phyloP scores from a whole-genome alignment of 2,113 vertebrate species.

The Plotosus lineatus region DNA sequence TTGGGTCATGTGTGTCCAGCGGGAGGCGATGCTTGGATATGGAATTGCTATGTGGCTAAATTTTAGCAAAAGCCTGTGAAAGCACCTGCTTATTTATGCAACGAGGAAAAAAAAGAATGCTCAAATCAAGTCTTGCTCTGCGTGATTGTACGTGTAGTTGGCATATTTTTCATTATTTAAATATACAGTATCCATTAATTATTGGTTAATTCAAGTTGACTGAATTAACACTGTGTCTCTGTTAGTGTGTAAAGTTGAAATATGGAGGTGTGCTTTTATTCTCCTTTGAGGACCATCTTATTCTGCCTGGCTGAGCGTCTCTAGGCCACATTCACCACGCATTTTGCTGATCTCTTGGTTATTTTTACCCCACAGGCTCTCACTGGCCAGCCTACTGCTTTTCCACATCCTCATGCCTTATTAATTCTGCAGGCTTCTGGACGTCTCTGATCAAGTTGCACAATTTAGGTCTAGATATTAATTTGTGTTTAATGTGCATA shows the following conservation, averaged over 20 bases:
- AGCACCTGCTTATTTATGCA: not conserved
- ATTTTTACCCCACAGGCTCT: slow-evolving; percentile 12
- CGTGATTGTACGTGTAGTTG: not conserved
- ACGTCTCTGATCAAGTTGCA: slow-evolving; percentile 2
- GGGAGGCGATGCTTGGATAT: slow-evolving; percentile 34
- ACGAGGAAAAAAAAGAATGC: not conserved
- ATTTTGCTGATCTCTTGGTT: not conserved
- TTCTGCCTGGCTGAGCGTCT: slow-evolving; percentile 12
- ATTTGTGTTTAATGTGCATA: not conserved
- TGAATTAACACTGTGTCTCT: not conserved
- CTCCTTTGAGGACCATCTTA: not conserved
- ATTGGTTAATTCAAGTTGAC: slow-evolving; percentile 1
- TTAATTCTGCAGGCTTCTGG: slow-evolving; percentile 12
- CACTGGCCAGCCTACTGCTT: slow-evolving; percentile 34
- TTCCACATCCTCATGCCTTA: slow-evolving; percentile 6
- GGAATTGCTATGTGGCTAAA: slow-evolving; percentile 1
- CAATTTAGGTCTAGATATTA: not conserved
- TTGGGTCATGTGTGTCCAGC: slow-evolving; percentile 25
- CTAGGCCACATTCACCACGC: not conserved
- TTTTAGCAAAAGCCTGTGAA: not conserved
- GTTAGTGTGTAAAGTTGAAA: not conserved
- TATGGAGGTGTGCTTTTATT: not conserved
- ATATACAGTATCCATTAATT: not conserved
- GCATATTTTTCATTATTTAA: not conserved
- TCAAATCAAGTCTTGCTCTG: not conserved